Evolutionary conservation across 1,140 invertebrate genomes (phyloP).

Genomic region (Tetramorium simillimum): DNA sequence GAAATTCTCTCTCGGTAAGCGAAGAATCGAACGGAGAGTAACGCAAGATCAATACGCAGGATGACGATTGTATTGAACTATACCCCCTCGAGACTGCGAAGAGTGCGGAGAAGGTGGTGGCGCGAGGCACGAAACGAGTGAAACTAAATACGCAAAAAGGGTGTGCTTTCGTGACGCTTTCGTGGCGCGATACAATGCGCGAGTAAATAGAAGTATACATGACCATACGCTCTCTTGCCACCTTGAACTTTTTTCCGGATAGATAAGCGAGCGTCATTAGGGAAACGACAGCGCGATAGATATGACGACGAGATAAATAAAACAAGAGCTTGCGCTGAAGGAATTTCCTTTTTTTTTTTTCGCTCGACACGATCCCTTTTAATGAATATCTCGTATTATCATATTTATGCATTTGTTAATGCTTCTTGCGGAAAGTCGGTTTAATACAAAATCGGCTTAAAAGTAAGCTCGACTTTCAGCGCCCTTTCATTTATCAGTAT

Average conservation of each 20-base stretch:
- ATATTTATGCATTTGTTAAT: not conserved
- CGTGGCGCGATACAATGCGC: not conserved
- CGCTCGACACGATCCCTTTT: not conserved
- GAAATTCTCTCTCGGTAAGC: not conserved
- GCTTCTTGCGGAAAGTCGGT: not conserved
- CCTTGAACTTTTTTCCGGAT: constrained; percentile 53
- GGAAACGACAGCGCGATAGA: not conserved
- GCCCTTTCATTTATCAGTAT: not conserved
- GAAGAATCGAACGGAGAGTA: not conserved
- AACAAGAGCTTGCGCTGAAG: not conserved
- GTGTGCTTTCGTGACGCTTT: constrained; percentile 19
- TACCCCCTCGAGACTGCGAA: not conserved
- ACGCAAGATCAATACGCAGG: not conserved
- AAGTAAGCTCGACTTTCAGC: not conserved
- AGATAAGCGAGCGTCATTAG: constrained; percentile 35
- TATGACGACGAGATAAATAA: not conserved
- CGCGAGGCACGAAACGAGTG: not conserved
- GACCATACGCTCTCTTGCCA: not conserved
- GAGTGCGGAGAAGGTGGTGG: not conserved
- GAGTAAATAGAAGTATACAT: constrained; percentile 31
- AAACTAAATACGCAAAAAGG: constrained; percentile 29
- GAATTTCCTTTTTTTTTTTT: constrained; percentile 1
- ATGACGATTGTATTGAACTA: not conserved
- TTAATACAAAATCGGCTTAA: not conserved
- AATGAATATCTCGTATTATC: not conserved